phyloP scores from a whole-genome alignment of 2,797 vertebrate species.

The Pogoniulus pusillus region DNA sequence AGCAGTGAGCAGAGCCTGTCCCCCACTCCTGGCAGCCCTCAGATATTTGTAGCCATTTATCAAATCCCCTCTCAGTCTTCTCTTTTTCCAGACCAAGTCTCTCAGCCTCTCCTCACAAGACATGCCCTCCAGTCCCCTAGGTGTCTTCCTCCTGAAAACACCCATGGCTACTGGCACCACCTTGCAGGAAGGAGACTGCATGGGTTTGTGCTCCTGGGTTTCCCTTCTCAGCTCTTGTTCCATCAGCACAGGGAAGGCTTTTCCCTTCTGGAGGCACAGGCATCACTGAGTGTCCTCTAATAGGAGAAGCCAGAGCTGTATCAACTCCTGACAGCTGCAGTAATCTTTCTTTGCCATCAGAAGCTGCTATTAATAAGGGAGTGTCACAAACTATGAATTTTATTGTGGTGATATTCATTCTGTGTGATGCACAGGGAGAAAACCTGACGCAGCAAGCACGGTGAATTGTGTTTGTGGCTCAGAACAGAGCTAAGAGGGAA shows the following conservation, averaged over 20 bases:
- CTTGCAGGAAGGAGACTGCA: fast-evolving
- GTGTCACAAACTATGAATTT: conserved; percentile 67
- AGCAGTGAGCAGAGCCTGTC: no score
- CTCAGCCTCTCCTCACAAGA: no score
- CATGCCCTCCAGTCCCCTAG: no score
- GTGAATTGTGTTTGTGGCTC: conserved; percentile 55
- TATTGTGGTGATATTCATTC: conserved; percentile 63
- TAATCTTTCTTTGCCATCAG: conserved; percentile 5
- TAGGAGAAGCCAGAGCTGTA: neutral
- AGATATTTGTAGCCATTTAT: no score
- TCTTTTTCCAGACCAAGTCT: no score
- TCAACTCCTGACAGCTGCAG: conserved; percentile 33
- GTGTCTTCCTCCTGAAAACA: neutral
- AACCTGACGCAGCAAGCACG: conserved; percentile 19
- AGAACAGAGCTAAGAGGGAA: conserved; percentile 58
- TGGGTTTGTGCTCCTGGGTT: neutral
- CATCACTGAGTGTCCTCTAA: neutral
- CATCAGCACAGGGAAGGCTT: neutral
- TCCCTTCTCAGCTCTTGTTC: fast-evolving
- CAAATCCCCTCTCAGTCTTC: no score
- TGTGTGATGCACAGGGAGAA: conserved; percentile 33
- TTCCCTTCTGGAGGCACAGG: neutral
- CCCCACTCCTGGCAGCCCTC: no score
- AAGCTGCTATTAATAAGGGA: conserved; percentile 62
- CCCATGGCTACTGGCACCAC: fast-evolving